phyloP scores from a whole-genome alignment of 1,140 invertebrate genomes.

The Lepidotrigona ventralis region DNA sequence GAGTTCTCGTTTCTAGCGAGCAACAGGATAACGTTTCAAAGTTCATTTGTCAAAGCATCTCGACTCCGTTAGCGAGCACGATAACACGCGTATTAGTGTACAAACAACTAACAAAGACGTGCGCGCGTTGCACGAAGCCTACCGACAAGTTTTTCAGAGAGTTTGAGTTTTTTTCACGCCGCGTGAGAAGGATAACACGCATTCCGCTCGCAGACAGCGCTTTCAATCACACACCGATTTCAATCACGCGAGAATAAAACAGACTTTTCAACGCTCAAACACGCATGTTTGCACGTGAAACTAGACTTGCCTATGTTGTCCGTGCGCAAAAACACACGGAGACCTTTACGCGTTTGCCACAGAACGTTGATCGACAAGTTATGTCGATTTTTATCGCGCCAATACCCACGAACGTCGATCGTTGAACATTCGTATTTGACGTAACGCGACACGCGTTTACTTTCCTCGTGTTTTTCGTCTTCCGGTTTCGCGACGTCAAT shows the following conservation, averaged over 20 bases:
- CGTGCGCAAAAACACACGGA: background rate
- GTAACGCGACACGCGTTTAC: background rate
- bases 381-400: slow-evolving; percentile 32
- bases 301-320: background rate
- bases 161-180: background rate
- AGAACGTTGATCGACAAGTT: slow-evolving; percentile 34
- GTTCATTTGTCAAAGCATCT: slow-evolving; percentile 10
- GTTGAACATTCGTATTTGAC: background rate
- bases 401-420: slow-evolving; percentile 26
- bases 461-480: background rate
- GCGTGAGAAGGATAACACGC: slow-evolving; percentile 19
- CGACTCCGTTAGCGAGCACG: background rate
- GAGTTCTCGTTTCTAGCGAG: background rate
- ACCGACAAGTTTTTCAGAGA: slow-evolving; percentile 1
- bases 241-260: background rate
- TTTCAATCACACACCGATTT: background rate
- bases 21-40: background rate
- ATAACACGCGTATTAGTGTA: slow-evolving; percentile 32
- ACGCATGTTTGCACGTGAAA: slow-evolving; percentile 29
- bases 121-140: background rate
- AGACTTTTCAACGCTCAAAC: background rate
- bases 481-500: background rate
- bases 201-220: background rate
- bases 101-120: slow-evolving; percentile 19
- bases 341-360: background rate